Conservation (phyloP, 2,797 vertebrate species). For the Lycodopsis pacificus region DNA sequence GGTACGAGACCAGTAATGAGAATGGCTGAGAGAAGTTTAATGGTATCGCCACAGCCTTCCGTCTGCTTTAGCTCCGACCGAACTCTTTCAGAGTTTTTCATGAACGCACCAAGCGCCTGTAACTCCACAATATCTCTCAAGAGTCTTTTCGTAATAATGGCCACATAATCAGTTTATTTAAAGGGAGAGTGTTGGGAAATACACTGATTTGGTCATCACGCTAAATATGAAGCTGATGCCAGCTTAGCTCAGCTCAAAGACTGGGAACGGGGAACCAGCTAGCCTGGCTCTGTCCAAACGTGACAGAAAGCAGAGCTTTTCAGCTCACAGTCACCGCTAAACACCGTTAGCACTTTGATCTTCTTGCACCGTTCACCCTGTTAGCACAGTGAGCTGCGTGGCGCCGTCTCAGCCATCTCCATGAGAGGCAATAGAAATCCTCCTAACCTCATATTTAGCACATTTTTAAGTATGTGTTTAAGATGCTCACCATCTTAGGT, state of each 20-base stretch:
- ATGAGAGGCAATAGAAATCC: too few species aligned
- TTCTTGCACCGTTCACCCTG: too few species aligned
- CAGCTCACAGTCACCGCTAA: too few species aligned
- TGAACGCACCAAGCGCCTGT: slow-evolving; percentile 14
- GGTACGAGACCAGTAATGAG: slow-evolving; percentile 57
- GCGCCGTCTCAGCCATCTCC: too few species aligned
- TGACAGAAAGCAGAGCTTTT: too few species aligned
- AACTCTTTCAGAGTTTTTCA: slow-evolving; percentile 32
- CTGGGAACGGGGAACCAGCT: not conserved
- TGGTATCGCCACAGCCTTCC: slow-evolving; percentile 22
- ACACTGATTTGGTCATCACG: not conserved
- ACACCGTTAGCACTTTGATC: too few species aligned
- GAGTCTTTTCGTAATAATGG: not conserved
- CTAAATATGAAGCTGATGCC: not conserved
- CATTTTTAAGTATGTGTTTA: too few species aligned
- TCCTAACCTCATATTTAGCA: too few species aligned
- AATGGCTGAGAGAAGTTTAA: slow-evolving; percentile 42
- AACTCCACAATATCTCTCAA: not conserved
- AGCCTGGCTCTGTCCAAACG: not conserved
- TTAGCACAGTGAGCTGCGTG: too few species aligned
- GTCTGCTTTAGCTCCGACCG: slow-evolving; percentile 21
- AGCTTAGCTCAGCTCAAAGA: not conserved
- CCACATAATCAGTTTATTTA: not conserved
- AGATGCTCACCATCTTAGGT: too few species aligned
- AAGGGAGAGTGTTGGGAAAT: not conserved